Conservation (phyloP, 1,140 invertebrate species). For the Cyphomyrmex costatus region DNA sequence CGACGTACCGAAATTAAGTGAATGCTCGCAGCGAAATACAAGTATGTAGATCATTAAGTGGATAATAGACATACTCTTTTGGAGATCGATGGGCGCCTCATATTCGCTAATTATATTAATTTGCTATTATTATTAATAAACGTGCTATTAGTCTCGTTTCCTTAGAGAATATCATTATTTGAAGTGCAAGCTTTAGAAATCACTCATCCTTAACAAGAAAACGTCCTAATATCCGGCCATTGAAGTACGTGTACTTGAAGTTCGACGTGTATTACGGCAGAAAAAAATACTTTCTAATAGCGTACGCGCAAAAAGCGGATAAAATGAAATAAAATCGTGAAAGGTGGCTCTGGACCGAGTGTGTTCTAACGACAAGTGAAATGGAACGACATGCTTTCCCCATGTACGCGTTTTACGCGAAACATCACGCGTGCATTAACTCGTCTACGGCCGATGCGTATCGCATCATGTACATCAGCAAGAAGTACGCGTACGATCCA, state of each 20-base stretch:
- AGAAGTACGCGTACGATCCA: constrained; percentile 63
- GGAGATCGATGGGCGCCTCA: not conserved
- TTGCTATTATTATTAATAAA: too few species aligned
- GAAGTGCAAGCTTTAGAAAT: not conserved
- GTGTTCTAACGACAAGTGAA: constrained; percentile 69
- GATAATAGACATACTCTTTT: not conserved
- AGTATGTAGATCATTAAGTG: not conserved
- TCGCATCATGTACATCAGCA: not conserved
- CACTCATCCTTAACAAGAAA: constrained; percentile 1
- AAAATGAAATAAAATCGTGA: constrained; percentile 62
- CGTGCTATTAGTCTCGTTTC: not conserved
- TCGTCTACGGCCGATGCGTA: constrained; percentile 36
- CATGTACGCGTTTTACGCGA: constrained; percentile 57
- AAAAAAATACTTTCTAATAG: constrained; percentile 59
- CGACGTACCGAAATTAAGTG: not conserved
- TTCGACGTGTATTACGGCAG: not conserved
- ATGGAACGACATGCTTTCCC: constrained; percentile 79
- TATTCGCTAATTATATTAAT: too few species aligned
- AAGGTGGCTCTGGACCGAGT: constrained; percentile 57
- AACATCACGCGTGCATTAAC: constrained; percentile 38
- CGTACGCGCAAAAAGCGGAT: constrained; percentile 25
- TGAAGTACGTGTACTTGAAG: constrained; percentile 10
- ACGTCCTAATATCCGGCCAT: constrained; percentile 7
- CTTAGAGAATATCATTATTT: not conserved
- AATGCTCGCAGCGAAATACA: not conserved